Base-by-base conservation (phyloP, 2,113 vertebrate genomes). In the Vidua macroura region DNA sequence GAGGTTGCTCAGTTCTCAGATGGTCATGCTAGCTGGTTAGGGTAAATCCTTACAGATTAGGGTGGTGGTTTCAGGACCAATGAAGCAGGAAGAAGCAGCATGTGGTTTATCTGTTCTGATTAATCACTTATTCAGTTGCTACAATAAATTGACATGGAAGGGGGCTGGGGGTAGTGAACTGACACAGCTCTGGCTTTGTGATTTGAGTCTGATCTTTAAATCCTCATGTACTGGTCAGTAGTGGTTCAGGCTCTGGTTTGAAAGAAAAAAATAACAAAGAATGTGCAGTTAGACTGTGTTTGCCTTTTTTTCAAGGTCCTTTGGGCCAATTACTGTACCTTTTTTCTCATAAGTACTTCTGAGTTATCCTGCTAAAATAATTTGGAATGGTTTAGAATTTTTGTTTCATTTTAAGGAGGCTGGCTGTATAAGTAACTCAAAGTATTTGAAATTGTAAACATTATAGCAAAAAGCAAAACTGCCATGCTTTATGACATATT, bases 41-140 rank as follows among this genome's bases (percentile, higher is more conserved):
- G 41, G 21, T 44, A 88, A 93, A 91, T 94, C 93, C 77, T 67
- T 72, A 18, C 72, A 80, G 96, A 92, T 92, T 83, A 90, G 60
- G 58, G 53, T 66, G 89, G 88, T 79, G 86, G 30, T 82, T 96
- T 87, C 64, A 78, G n/a, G 83, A 49, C 27, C 67, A 72, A 5
- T 82, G 78, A 83, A 70, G 27, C n/a, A 70, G 83, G 55, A 94
- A 52, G 13, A 27, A 63, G n/a, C 72, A 91, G 72, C 39, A 20
- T 93, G 82, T 77, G 51, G 30, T 83, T 93, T 66, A 56, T 95
- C 74, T 82, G 25, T 86, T 53, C 11, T 64, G 74, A 52, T 90
- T 86, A 81, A 95, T 95, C 48, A 24, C 21, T 90, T 41, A 64
- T 4, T 86, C 28, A 9, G 48, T 63, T 88, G n/a, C 48, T 63